phyloP scores from a whole-genome alignment of 2,113 vertebrate species.

The Litocranius walleri region DNA sequence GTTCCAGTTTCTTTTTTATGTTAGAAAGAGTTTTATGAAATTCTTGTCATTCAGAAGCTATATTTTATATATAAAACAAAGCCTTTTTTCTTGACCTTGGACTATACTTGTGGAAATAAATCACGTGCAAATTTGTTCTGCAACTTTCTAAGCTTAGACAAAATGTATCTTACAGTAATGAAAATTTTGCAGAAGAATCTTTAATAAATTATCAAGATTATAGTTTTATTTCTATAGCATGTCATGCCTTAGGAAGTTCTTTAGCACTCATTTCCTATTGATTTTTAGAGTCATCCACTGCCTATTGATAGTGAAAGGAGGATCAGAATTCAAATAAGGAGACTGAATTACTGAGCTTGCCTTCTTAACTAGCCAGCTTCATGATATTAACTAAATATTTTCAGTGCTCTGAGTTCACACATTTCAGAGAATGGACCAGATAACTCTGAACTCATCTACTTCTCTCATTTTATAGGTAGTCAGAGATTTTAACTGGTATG shows the following conservation, averaged over 20 bases:
- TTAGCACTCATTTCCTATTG: background rate
- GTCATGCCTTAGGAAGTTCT: background rate
- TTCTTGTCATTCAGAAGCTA: background rate
- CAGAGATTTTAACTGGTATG: conserved; percentile 23
- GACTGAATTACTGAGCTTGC: background rate
- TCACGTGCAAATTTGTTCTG: background rate
- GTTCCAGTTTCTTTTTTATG: background rate
- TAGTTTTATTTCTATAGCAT: background rate
- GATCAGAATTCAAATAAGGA: background rate
- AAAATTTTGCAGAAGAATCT: background rate
- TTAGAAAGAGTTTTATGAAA: background rate
- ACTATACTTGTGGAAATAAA: background rate
- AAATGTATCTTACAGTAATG: background rate
- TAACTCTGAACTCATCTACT: too few species aligned
- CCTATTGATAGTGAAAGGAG: background rate
- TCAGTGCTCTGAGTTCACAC: background rate
- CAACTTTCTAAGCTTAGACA: background rate
- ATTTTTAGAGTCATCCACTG: background rate
- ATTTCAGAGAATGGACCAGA: background rate
- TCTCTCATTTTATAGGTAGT: background rate
- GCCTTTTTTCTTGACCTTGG: background rate
- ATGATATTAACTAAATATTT: background rate
- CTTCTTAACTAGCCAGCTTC: background rate
- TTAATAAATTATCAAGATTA: background rate
- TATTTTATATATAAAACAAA: background rate